Evolutionary conservation across 2,888 invertebrate genomes (phyloP).

Genomic region (Leptopilina myrica): DNA sequence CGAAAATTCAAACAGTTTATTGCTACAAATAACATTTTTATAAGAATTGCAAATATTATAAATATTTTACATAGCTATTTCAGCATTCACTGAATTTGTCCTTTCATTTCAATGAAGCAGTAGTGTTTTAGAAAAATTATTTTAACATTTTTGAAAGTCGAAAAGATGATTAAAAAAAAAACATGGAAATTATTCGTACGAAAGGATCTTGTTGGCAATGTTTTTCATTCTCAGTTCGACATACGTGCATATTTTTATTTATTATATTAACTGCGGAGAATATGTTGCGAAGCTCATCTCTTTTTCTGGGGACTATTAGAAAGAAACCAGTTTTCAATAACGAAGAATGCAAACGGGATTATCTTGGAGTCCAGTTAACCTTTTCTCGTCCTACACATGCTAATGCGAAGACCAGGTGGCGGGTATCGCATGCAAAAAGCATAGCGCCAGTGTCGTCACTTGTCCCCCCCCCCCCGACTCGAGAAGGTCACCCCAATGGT

Average conservation of each 20-base stretch:
- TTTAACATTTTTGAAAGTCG: too few relatives aligned
- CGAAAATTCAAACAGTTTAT: too few relatives aligned
- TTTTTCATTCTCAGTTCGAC: too few relatives aligned
- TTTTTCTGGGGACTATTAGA: slow-evolving; percentile 50
- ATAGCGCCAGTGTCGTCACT: slow-evolving; percentile 26
- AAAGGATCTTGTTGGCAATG: too few relatives aligned
- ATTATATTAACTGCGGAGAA: neutral
- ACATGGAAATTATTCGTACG: too few relatives aligned
- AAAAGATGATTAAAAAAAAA: too few relatives aligned
- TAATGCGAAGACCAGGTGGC: slow-evolving; percentile 58
- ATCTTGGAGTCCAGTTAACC: slow-evolving; percentile 71
- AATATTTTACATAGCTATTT: too few relatives aligned
- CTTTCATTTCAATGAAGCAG: too few relatives aligned
- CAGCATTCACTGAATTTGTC: too few relatives aligned
- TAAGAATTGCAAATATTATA: too few relatives aligned
- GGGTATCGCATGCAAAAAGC: slow-evolving; percentile 25
- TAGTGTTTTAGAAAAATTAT: too few relatives aligned
- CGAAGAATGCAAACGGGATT: slow-evolving; percentile 71
- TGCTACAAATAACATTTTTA: too few relatives aligned
- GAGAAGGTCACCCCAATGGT: neutral
- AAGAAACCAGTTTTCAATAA: slow-evolving; percentile 67
- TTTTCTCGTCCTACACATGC: slow-evolving; percentile 65
- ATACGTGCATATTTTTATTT: neutral
- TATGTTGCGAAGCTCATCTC: neutral
- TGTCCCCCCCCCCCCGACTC: neutral